A percentile compares a stretch with the other conserved stretches of the same genome.
Conservation (phyloP, 2,797 vertebrate genomes). For the Leucoraja ocellata region DNA sequence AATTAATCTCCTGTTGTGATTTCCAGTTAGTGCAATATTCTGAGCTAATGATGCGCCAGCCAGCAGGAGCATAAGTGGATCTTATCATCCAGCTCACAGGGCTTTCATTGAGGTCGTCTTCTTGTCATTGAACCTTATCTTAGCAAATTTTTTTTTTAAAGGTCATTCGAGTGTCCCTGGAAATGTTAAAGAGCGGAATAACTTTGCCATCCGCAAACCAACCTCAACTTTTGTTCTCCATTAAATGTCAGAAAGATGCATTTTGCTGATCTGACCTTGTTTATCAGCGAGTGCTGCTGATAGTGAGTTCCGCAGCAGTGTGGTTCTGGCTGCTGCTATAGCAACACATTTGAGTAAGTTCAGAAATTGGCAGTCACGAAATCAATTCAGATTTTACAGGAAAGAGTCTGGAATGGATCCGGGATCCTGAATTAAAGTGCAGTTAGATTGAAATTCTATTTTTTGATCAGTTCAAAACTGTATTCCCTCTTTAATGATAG, state of each 20-base stretch:
- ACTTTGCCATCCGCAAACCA: background rate
- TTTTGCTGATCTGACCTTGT: constrained; percentile 26
- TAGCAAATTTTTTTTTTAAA: constrained; percentile 6
- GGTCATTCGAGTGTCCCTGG: background rate
- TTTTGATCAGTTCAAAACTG: constrained; percentile 9
- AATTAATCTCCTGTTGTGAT: constrained; percentile 38
- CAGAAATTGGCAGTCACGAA: background rate
- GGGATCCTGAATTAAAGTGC: background rate
- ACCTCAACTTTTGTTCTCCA: background rate
- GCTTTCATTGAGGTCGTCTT: constrained; percentile 27
- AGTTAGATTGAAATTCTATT: background rate
- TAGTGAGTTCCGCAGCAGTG: background rate
- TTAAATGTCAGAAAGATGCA: constrained; percentile 36
- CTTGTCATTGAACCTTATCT: constrained; percentile 31
- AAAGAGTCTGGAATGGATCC: background rate
- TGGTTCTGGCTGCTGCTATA: background rate
- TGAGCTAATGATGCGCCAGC: constrained; percentile 35
- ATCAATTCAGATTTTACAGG: constrained; percentile 16
- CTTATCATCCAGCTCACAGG: constrained; percentile 29
- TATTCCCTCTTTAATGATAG: background rate
- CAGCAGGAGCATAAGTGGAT: constrained; percentile 34
- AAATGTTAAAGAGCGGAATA: background rate
- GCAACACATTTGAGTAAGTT: constrained; percentile 8
- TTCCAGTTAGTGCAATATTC: constrained; percentile 35
- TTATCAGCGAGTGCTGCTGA: background rate